These are phyloP conservation scores for Pemphigus obesinymphae DNA, from an alignment of 1,140 invertebrate species.

Conservation along the genomic window DNA sequence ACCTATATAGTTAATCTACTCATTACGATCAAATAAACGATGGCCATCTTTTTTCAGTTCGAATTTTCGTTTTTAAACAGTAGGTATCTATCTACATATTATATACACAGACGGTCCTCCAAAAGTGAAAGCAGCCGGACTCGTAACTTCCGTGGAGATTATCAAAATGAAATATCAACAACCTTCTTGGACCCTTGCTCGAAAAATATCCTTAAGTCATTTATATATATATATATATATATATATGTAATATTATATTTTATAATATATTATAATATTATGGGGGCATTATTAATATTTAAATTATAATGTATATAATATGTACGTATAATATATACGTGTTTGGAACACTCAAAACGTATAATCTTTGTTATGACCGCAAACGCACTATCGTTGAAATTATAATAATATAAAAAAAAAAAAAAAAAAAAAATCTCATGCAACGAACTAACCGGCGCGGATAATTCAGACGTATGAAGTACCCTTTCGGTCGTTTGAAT, in stretches of 20 bases:
- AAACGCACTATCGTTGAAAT: neutral
- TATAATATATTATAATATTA: too few relatives aligned
- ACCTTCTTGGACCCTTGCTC: neutral
- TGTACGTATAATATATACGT: too few relatives aligned
- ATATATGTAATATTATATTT: too few relatives aligned
- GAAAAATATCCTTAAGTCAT: neutral
- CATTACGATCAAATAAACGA: too few relatives aligned
- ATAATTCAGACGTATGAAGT: neutral
- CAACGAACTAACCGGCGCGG: neutral
- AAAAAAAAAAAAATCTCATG: too few relatives aligned
- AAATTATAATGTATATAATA: too few relatives aligned
- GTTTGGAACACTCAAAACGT: neutral
- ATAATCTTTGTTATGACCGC: neutral
- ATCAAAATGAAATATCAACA: neutral
- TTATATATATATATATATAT: neutral
- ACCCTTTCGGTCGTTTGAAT: neutral
- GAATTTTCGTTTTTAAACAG: too few relatives aligned
- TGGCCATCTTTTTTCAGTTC: too few relatives aligned
- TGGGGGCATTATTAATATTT: conserved; percentile 13
- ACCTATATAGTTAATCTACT: too few relatives aligned
- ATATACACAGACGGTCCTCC: neutral
- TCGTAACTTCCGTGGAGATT: neutral
- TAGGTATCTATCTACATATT: too few relatives aligned
- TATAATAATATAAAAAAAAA: neutral
- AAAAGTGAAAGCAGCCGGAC: conserved; percentile 5